phyloP scores from a whole-genome alignment of 2,888 invertebrate species.

The Microctonus brassicae region DNA sequence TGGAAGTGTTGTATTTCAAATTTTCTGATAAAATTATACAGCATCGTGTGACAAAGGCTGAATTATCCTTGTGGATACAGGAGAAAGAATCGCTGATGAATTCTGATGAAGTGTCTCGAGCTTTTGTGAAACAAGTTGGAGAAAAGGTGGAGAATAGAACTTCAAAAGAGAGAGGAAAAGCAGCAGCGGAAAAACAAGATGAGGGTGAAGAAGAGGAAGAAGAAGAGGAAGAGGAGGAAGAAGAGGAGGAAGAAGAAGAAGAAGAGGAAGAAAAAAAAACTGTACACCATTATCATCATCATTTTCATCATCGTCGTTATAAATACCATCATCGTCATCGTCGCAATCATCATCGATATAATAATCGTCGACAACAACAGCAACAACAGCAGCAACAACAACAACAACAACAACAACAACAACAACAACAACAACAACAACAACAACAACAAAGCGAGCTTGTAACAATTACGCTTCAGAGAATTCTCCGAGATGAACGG shows the following conservation, averaged over 20 bases:
- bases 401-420: neutral
- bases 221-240: neutral
- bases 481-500: constrained; percentile 72
- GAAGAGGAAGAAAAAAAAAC: neutral
- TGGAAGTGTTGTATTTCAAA: constrained; percentile 80
- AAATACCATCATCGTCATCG: constrained; percentile 14
- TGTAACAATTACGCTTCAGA: constrained; percentile 70
- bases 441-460: constrained; percentile 39
- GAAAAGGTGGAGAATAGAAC: constrained; percentile 36
- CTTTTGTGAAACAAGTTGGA: constrained; percentile 13
- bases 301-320: constrained; percentile 4
- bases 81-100: constrained; percentile 53
- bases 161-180: constrained; percentile 25
- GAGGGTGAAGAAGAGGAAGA: constrained; percentile 36
- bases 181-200: constrained; percentile 39
- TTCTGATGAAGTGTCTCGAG: constrained; percentile 16
- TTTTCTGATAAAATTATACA: constrained; percentile 80
- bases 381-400: neutral
- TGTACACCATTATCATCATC: constrained; percentile 6
- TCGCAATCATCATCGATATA: neutral
- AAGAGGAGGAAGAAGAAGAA: neutral
- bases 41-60: constrained; percentile 79
- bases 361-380: neutral
- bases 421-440: neutral
- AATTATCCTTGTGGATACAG: constrained; percentile 79